Base-by-base conservation (phyloP, 2,113 vertebrate species). In the Acanthochromis polyacanthus region DNA sequence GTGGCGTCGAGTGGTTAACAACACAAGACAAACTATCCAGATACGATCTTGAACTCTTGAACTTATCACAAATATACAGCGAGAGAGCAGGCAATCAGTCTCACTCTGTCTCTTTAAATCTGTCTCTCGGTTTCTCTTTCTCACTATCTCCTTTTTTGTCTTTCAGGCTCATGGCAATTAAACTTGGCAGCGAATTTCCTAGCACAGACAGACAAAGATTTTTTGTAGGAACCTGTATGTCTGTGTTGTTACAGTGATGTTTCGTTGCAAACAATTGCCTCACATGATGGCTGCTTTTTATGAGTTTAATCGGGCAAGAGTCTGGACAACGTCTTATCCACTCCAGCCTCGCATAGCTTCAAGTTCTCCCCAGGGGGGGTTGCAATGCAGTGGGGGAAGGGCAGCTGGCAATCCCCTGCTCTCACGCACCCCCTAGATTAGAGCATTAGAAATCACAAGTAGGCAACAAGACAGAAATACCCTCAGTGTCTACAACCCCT, bases 11-110 rank as follows among this genome's bases (percentile, higher is more conserved):
- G 87, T 66, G 88, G 90, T 90, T 91, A 87, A 90, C 76, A 83
- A 50, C 84, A 81, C 71, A 66, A 88, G 91, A 90, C 86, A 87
- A 93, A 91, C 88, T 81, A 65, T 61, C 69, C 80, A 74, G 87
- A 91, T 91, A 91, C 51, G n/a, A 87, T 90, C 87, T 87, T 89
- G 84, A 93, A 91, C 92, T 90, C 68, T 43, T 88, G 86, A 93
- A 92, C 91, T 86, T 68, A 83, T 91, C 28, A 8, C 74, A 88
- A 86, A 91, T 75, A 72, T 66, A 88, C 72, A 69, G 73, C 52
- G 1, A 63, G 64, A 48, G 71, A 78, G 71, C 1, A 25, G 75
- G 79, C 83, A 82, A 87, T 91, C 88, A 60, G 74, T 87, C 71
- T 85, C 80, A 75, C 80, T 90, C 83, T n/a, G 63, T 80, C 78